Evolutionary conservation across 2,797 vertebrate genomes (phyloP).

Genomic region (Dermochelys coriacea): DNA sequence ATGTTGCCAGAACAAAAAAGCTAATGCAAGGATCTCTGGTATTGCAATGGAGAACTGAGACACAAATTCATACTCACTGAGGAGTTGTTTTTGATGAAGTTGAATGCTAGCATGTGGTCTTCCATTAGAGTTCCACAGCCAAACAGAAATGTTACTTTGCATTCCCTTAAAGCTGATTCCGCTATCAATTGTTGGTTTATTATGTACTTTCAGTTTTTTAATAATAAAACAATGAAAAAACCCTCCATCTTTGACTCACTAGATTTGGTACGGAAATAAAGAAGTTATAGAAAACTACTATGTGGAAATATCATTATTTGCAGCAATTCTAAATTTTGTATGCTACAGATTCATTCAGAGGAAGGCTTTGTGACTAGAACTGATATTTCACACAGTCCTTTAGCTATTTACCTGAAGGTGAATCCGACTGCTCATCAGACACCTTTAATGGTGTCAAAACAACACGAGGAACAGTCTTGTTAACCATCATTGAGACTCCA

Average conservation of each 20-base stretch:
- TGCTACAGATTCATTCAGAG: constrained; percentile 54
- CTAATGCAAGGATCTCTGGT: constrained; percentile 69
- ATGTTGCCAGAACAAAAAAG: constrained; percentile 65
- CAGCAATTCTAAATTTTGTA: constrained; percentile 46
- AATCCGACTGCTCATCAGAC: constrained; percentile 89
- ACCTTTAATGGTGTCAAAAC: constrained; percentile 90
- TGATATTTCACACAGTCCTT: constrained; percentile 54
- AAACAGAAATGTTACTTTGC: constrained; percentile 63
- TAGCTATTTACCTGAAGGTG: constrained; percentile 87
- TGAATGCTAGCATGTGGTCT: constrained; percentile 75
- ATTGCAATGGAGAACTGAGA: constrained; percentile 52
- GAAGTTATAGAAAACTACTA: constrained; percentile 60
- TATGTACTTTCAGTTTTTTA: constrained; percentile 1
- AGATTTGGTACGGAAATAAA: constrained; percentile 58
- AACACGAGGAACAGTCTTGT: constrained; percentile 90
- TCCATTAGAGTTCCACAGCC: constrained; percentile 71
- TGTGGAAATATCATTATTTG: constrained; percentile 54
- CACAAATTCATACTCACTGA: constrained; percentile 70
- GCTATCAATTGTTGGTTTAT: constrained; percentile 50
- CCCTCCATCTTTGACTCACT: constrained; percentile 14
- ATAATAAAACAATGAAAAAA: constrained; percentile 24
- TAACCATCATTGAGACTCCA: constrained; percentile 91
- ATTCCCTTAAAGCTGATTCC: constrained; percentile 56
- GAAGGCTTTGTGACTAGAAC: constrained; percentile 54
- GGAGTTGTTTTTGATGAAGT: constrained; percentile 66